A percentile compares a stretch with the other conserved stretches of the same genome.
Evolutionary conservation across 2,797 vertebrate species (phyloP).

Genomic region (Microctenopoma steveboyesi): DNA sequence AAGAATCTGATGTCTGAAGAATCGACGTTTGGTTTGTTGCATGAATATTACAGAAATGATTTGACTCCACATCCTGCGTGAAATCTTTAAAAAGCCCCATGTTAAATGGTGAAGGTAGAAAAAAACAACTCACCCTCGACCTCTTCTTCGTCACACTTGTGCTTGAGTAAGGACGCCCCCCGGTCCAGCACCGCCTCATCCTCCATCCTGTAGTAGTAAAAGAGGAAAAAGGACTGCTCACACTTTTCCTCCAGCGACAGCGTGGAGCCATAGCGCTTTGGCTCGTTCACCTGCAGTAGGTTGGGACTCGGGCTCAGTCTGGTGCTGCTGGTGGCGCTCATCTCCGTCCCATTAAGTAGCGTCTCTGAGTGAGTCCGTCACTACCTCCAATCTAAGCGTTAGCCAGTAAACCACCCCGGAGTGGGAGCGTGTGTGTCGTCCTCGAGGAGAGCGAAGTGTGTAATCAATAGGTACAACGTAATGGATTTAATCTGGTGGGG

Average conservation of each 20-base stretch:
- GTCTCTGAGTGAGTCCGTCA: background rate
- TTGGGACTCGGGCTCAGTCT: conserved; percentile 73
- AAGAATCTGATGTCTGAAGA: background rate
- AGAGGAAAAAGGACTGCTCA: conserved; percentile 98
- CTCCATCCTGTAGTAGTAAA: conserved; percentile 99
- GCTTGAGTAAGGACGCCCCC: conserved; percentile 95
- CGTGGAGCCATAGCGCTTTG: conserved; percentile 85
- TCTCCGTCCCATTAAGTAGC: conserved; percentile 60
- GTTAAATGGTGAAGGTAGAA: background rate
- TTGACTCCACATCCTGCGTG: background rate
- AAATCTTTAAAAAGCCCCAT: no score
- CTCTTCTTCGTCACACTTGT: conserved; percentile 95
- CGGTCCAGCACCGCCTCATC: conserved; percentile 98
- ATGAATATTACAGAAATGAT: no score
- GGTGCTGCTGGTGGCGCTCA: conserved; percentile 74
- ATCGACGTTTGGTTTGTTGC: no score
- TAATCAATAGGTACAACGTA: conserved; percentile 66
- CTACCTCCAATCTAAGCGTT: background rate
- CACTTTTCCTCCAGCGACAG: conserved; percentile 92
- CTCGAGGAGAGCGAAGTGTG: conserved; percentile 77
- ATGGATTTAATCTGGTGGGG: conserved; percentile 76
- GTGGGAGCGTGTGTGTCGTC: conserved; percentile 59
- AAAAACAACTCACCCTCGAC: conserved; percentile 89
- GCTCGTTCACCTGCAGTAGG: conserved; percentile 87
- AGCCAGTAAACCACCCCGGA: conserved; percentile 7